Conservation (phyloP, 2,888 invertebrate genomes). For the Tineola bisselliella region DNA sequence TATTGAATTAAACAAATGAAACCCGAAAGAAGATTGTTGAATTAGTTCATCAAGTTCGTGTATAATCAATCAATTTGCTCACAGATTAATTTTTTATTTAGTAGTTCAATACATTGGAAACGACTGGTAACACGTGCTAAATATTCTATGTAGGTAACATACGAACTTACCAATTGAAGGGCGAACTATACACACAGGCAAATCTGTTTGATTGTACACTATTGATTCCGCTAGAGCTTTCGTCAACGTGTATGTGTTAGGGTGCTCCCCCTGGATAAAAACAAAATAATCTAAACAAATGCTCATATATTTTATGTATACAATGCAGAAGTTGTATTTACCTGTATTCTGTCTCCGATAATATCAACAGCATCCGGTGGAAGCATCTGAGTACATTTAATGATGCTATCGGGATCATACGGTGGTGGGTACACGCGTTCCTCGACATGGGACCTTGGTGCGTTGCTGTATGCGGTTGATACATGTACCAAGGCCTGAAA, state of each 20-base stretch:
- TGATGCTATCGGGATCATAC: conserved; percentile 70
- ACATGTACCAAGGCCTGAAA: conserved; percentile 83
- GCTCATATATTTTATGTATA: too few relatives aligned
- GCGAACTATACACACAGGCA: conserved; percentile 90
- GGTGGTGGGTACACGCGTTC: conserved; percentile 84
- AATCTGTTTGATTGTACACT: conserved; percentile 73
- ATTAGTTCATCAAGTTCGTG: too few relatives aligned
- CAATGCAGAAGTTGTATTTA: too few relatives aligned
- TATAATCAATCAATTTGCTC: too few relatives aligned
- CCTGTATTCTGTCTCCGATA: conserved; percentile 67
- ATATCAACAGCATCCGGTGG: conserved; percentile 70
- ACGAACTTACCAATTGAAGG: conserved; percentile 82
- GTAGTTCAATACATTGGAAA: too few relatives aligned
- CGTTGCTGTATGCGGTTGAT: conserved; percentile 96
- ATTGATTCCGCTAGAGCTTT: conserved; percentile 93
- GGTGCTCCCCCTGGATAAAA: conserved; percentile 74
- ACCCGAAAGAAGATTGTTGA: too few relatives aligned
- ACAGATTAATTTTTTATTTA: too few relatives aligned
- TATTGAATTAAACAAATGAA: too few relatives aligned
- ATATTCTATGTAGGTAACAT: too few relatives aligned
- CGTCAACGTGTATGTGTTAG: conserved; percentile 96
- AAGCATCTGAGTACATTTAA: conserved; percentile 70
- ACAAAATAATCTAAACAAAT: too few relatives aligned
- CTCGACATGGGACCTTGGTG: conserved; percentile 81
- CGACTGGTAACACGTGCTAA: too few relatives aligned